phyloP scores from a whole-genome alignment of 2,888 invertebrate species.

The Caenorhabditis sp. region DNA sequence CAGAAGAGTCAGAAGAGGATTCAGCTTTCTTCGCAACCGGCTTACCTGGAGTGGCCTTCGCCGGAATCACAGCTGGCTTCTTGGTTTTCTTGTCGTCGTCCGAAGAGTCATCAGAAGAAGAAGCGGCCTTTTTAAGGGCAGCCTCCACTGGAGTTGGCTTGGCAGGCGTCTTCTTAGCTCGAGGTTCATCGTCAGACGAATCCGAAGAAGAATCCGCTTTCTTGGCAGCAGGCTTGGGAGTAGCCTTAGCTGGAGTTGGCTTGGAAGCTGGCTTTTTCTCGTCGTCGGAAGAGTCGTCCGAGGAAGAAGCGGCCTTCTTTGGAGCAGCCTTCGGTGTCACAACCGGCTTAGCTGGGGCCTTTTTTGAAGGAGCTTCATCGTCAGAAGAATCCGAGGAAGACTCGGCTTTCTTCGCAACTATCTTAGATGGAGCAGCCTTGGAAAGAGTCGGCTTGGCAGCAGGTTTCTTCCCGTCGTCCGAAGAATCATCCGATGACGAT shows the following conservation, averaged over 20 bases:
- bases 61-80: conserved; percentile 3
- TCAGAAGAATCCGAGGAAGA: conserved; percentile 60
- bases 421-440: conserved; percentile 27
- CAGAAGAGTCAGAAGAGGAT: not conserved
- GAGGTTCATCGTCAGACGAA: conserved; percentile 33
- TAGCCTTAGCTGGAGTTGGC: conserved; percentile 30
- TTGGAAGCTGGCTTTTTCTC: conserved; percentile 41
- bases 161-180: too few relatives aligned
- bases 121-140: conserved; percentile 44
- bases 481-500: conserved; percentile 46
- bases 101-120: conserved; percentile 35
- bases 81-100: conserved; percentile 11
- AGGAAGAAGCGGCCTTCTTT: conserved; percentile 41
- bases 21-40: conserved; percentile 16
- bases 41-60: conserved; percentile 19
- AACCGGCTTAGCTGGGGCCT: conserved; percentile 24
- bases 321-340: conserved; percentile 13
- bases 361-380: conserved; percentile 57
- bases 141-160: conserved; percentile 41
- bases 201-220: conserved; percentile 50
- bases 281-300: conserved; percentile 51
- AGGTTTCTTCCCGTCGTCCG: conserved; percentile 62
- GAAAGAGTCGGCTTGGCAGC: conserved; percentile 51
- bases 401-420: conserved; percentile 58
- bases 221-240: conserved; percentile 49